Evolutionary conservation across 2,888 invertebrate species (phyloP).

Genomic region (Tipula unca): DNA sequence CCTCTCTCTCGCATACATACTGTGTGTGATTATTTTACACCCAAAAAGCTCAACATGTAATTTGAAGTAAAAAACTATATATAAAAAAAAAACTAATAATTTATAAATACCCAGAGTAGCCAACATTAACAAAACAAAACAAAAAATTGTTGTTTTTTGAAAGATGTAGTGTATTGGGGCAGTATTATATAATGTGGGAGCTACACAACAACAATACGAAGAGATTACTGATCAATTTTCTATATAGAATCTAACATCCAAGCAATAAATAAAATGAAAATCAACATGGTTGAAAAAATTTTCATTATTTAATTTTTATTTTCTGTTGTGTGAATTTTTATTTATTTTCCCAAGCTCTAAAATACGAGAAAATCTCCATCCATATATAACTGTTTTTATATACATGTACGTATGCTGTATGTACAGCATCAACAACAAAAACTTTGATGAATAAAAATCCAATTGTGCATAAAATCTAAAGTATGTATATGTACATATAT

Average conservation of each 20-base stretch:
- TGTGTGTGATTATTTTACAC: neutral
- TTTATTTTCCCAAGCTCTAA: neutral
- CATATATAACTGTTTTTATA: neutral
- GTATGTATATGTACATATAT: neutral
- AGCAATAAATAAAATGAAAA: neutral
- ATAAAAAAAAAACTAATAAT: neutral
- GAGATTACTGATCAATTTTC: neutral
- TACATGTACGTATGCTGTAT: neutral
- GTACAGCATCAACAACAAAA: neutral
- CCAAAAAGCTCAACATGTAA: neutral
- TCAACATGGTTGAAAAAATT: conserved; percentile 8
- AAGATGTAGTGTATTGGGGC: neutral
- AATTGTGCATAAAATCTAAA: neutral
- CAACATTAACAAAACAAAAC: neutral
- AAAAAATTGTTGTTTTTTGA: neutral
- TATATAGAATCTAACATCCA: neutral
- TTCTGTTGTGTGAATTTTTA: neutral
- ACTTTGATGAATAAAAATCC: neutral
- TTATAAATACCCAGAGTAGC: neutral
- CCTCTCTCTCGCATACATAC: neutral
- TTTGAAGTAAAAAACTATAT: neutral
- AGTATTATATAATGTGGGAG: neutral
- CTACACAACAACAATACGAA: neutral
- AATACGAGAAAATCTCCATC: neutral
- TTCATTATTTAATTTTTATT: neutral